A percentile compares a stretch with the other conserved stretches of the same genome.
Conservation (phyloP, 2,113 vertebrate genomes). For the Columba janthina region DNA sequence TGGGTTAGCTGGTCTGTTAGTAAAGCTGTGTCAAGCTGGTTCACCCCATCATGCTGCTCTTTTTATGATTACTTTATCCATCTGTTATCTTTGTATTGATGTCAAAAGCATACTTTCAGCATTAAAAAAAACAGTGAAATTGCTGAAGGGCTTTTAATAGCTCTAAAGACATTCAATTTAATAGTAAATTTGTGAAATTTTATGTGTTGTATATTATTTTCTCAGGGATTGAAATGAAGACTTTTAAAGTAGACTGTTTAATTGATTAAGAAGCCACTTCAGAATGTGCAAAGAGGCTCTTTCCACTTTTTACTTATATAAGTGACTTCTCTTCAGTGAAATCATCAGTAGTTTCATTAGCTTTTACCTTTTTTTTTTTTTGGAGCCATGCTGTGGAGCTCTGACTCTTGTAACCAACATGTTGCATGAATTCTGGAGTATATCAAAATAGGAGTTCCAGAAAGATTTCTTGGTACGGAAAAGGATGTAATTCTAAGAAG, state of each 20-base stretch:
- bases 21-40: conserved; percentile 14
- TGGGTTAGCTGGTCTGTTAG: not conserved
- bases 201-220: not conserved
- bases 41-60: not conserved
- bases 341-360: not conserved
- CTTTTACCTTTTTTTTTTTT: not conserved
- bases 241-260: conserved; percentile 11
- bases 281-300: not conserved
- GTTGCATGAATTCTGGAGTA: not conserved
- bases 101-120: conserved; percentile 13
- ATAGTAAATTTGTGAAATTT: conserved; percentile 2
- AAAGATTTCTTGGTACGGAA: not conserved
- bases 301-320: not conserved
- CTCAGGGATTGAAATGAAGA: not conserved
- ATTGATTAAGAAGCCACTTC: conserved; percentile 41
- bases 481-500: not conserved
- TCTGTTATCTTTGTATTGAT: conserved; percentile 31
- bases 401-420: not conserved
- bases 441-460: not conserved
- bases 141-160: conserved; percentile 31
- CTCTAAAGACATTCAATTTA: not conserved
- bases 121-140: not conserved
- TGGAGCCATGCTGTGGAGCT: not conserved
- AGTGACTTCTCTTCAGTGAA: not conserved
- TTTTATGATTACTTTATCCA: conserved; percentile 3